phyloP scores from a whole-genome alignment of 2,888 invertebrate species.

The Capitulum mitella region DNA sequence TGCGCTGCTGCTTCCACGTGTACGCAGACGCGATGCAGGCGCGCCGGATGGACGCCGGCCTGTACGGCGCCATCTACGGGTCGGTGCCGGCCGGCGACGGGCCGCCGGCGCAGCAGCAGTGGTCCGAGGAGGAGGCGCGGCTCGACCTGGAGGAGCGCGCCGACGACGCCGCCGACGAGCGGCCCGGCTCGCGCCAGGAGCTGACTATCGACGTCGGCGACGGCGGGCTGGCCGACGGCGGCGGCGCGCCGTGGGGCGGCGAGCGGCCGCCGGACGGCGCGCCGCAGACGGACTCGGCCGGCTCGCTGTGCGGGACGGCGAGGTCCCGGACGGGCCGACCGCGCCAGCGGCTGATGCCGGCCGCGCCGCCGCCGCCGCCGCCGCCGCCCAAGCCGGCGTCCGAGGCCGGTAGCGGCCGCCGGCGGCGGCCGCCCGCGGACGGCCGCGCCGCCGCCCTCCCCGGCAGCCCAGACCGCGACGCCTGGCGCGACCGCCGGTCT shows the following conservation, averaged over 20 bases:
- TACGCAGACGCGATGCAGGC: conserved; percentile 94
- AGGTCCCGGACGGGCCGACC: background rate
- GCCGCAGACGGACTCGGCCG: background rate
- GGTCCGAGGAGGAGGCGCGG: conserved; percentile 47
- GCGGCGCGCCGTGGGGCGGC: background rate
- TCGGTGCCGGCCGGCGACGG: background rate
- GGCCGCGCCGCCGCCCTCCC: conserved; percentile 39
- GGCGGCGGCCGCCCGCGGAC: conserved; percentile 36
- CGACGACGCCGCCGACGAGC: conserved; percentile 8
- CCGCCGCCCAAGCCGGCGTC: conserved; percentile 67
- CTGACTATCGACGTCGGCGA: conserved; percentile 28
- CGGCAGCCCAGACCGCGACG: conserved; percentile 18
- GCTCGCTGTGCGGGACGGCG: background rate
- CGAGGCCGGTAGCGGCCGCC: conserved; percentile 49
- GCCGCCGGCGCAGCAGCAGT: conserved; percentile 63
- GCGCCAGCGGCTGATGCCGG: conserved; percentile 20
- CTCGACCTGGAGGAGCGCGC: conserved; percentile 6
- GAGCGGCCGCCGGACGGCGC: background rate
- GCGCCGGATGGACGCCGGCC: conserved; percentile 55
- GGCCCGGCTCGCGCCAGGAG: conserved; percentile 30
- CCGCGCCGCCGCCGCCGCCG: conserved; percentile 37
- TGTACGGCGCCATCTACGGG: conserved; percentile 40
- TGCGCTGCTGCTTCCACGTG: conserved; percentile 93
- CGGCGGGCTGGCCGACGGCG: conserved; percentile 24
- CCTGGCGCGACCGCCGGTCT: conserved; percentile 28